Conservation (phyloP, 1,140 invertebrate genomes). For the Cherax quadricarinatus region DNA sequence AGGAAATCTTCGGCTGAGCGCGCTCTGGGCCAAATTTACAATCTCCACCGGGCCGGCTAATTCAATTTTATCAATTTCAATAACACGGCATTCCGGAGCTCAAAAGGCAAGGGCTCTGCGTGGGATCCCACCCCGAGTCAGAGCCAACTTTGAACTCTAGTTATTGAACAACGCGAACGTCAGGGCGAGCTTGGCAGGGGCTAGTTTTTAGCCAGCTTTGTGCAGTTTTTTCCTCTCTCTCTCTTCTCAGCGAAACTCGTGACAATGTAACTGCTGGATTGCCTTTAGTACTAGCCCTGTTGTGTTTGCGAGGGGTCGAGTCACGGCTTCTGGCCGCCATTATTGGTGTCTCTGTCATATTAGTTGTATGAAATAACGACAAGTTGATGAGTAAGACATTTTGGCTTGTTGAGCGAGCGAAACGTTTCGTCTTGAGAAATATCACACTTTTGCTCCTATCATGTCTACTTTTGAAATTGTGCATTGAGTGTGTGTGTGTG, state of each 20-base stretch:
- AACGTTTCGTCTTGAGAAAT: no score
- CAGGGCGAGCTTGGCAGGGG: background rate
- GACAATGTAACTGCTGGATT: background rate
- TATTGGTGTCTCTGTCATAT: no score
- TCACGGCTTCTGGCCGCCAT: no score
- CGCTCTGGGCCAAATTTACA: background rate
- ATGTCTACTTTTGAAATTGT: no score
- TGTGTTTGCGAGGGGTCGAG: no score
- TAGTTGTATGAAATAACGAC: no score
- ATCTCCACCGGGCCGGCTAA: conserved; percentile 11
- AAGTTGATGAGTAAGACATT: no score
- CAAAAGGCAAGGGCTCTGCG: background rate
- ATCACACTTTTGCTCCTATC: no score
- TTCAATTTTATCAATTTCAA: conserved; percentile 20
- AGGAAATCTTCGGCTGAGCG: background rate
- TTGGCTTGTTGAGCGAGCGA: no score
- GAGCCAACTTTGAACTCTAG: conserved; percentile 1
- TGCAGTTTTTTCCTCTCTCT: no score
- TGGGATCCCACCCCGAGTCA: background rate
- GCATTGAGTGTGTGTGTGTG: no score
- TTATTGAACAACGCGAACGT: background rate
- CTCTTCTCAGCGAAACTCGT: background rate
- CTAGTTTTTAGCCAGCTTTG: background rate
- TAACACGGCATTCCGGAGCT: background rate
- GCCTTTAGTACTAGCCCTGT: background rate